These are phyloP conservation scores for Amphipyra berbera DNA, from an alignment of 2,888 invertebrate genomes.

Conservation along the genomic window DNA sequence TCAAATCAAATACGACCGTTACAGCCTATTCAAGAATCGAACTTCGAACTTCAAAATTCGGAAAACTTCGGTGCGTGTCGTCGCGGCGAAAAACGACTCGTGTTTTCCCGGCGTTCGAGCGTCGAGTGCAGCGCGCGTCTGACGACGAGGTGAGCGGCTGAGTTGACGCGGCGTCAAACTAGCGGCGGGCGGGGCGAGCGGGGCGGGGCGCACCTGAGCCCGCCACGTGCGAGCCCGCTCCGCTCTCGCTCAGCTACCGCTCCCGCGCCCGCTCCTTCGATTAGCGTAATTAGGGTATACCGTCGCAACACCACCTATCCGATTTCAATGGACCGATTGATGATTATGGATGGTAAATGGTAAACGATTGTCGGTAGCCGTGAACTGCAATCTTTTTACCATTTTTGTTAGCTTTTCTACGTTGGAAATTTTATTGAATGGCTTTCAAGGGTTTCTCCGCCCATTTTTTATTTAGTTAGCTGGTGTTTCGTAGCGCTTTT, in stretches of 20 bases:
- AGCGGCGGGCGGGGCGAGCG: conserved; percentile 75
- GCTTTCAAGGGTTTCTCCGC: conserved; percentile 4
- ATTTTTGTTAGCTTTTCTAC: conserved; percentile 56
- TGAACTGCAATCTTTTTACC: conserved; percentile 63
- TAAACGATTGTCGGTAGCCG: conserved; percentile 70
- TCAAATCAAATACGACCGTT: conserved; percentile 65
- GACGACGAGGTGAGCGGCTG: conserved; percentile 82
- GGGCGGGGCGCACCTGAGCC: conserved; percentile 88
- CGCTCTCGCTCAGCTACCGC: conserved; percentile 70
- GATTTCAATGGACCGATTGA: conserved; percentile 81
- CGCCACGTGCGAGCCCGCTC: conserved; percentile 77
- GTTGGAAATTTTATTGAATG: conserved; percentile 49
- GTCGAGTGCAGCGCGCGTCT: conserved; percentile 87
- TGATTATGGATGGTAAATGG: conserved; percentile 74
- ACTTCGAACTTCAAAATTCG: conserved; percentile 73
- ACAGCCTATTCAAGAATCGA: conserved; percentile 63
- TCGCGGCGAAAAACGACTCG: conserved; percentile 87
- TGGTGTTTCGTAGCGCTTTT: not conserved
- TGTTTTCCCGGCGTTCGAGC: conserved; percentile 89
- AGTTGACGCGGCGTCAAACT: conserved; percentile 76
- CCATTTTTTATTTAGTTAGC: conserved; percentile 14
- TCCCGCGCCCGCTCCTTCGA: conserved; percentile 63
- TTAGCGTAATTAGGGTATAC: conserved; percentile 77
- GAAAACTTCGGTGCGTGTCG: conserved; percentile 79
- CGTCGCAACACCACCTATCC: conserved; percentile 73